Evolutionary conservation across 2,797 vertebrate species (phyloP), one percentile per base, ranked within the genome.

Genomic region (Darevskia nairensis): DNA sequence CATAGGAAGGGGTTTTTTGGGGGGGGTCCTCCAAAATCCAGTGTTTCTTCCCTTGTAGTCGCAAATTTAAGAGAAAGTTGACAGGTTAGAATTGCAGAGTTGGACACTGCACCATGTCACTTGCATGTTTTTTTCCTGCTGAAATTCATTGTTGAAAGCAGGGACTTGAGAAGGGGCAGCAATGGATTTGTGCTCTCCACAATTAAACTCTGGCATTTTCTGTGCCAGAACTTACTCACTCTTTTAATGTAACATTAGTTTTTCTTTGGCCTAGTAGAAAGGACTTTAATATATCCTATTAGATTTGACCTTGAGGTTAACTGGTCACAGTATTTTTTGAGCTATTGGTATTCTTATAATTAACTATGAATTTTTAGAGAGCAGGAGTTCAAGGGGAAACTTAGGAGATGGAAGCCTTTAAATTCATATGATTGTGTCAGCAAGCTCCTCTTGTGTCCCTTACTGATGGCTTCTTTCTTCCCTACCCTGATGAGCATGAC

Each of bases 1-100:
- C 87, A 89, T 89, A 21, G 80, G 89, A 86, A 87, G 68, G 50
- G 46, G 3, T 15, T 55, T 64, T n/a, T 10, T 44, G 91, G 87
- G 89, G 78, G 46, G 44, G 17, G 6, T 35, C 2, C 2, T 64
- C n/a, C 27, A 76, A 59, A 76, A n/a, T 21, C 35, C 8, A 75
- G 10, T 46, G 27, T 81, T 25, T 64, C 17, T 46, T n/a, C 10
- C 10, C 7, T 19, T 75, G 39, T 66, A 55, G 50, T 15, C 1
- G 13, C 0, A 8, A 66, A 66, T 61, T 4, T 23, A 78, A 46
- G 6, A 41, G 32, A 8, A 17, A 27, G 21, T 59, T 84, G 83
- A 7, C n/a, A 13, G 15, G 32, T 59, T 50, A 69, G 66, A 46
- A n/a, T 29, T 80, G 64, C 39, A 82, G 11, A 27, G 27, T 69